A percentile compares a stretch with the other conserved stretches of the same genome.
phyloP scores from a whole-genome alignment of 1,140 invertebrate genomes.

The Drosophila seguyi region DNA sequence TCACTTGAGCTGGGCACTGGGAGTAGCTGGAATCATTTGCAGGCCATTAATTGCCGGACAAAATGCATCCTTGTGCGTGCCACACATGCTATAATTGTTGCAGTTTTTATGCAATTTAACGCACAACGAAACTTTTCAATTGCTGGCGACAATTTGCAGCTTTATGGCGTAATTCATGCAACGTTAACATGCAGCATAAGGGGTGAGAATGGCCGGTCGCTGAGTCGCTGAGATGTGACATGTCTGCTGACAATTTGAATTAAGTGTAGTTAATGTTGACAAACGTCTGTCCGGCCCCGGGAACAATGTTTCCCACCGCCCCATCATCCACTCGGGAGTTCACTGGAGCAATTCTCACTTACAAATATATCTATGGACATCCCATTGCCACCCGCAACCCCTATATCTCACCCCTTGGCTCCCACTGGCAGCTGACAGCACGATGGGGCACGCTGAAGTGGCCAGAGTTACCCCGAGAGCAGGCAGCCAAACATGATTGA shows the following conservation, averaged over 20 bases:
- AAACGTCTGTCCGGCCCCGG: conserved; percentile 52
- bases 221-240: conserved; percentile 24
- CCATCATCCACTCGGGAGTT: conserved; percentile 18
- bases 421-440: conserved; percentile 2
- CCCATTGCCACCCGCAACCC: conserved; percentile 26
- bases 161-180: conserved; percentile 52
- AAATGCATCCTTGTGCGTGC: conserved; percentile 30
- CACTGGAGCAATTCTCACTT: conserved; percentile 20
- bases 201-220: not conserved
- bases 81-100: conserved; percentile 49
- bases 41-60: conserved; percentile 45
- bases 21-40: conserved; percentile 29
- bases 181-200: conserved; percentile 15
- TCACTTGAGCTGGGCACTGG: conserved; percentile 14
- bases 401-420: conserved; percentile 40
- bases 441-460: conserved; percentile 50
- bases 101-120: conserved; percentile 50
- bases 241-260: conserved; percentile 72
- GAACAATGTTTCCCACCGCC: conserved; percentile 42
- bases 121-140: conserved; percentile 44
- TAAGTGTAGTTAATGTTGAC: conserved; percentile 80
- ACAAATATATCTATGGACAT: not conserved
- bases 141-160: conserved; percentile 46
- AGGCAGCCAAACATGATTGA: conserved; percentile 69
- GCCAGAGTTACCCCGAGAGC: conserved; percentile 45